Conservation (phyloP, 2,113 vertebrate genomes). For the Cynoglossus semilaevis region DNA sequence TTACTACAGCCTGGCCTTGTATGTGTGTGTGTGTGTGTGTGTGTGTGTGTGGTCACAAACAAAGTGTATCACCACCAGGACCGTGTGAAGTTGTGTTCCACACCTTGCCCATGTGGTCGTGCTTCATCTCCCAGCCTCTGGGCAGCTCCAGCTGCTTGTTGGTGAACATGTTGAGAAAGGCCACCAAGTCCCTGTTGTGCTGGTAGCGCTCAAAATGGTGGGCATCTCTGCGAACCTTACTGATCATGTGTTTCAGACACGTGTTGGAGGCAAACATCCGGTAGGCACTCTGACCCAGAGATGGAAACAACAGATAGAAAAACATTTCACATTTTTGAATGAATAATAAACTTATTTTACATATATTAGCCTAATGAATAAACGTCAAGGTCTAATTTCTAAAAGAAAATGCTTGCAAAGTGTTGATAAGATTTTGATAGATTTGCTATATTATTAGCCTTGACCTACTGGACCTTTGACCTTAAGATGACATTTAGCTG, state of each 20-base stretch:
- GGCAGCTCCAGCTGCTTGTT: constrained; percentile 96
- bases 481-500: no score
- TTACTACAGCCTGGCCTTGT: no score
- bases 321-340: no score
- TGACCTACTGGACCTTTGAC: no score
- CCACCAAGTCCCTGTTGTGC: constrained; percentile 92
- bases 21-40: background rate
- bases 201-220: constrained; percentile 97
- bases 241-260: constrained; percentile 99
- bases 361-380: no score
- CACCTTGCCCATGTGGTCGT: constrained; percentile 94
- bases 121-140: constrained; percentile 95
- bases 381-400: no score
- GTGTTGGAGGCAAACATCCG: constrained; percentile 97
- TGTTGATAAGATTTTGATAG: no score
- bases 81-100: background rate
- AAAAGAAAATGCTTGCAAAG: no score
- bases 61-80: background rate
- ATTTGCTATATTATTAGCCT: no score
- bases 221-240: constrained; percentile 92
- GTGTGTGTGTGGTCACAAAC: background rate
- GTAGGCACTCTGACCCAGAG: constrained; percentile 87
- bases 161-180: constrained; percentile 92
- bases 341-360: no score
- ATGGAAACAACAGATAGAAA: background rate